Evolutionary conservation across 2,113 vertebrate genomes (phyloP).

Genomic region (Macquaria australasica): DNA sequence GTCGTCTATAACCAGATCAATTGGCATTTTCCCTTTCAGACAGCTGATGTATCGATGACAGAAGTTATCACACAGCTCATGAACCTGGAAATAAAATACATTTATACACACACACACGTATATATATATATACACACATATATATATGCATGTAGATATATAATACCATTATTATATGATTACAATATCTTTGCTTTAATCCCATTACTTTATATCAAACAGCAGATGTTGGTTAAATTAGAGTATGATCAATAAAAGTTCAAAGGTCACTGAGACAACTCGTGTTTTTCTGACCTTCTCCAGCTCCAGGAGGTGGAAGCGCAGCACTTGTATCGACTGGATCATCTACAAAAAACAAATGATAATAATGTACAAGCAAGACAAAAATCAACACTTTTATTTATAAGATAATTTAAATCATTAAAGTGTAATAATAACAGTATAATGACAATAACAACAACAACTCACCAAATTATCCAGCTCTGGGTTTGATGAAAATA

Average conservation of each 20-base stretch:
- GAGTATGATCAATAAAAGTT: neutral
- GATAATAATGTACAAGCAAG: neutral
- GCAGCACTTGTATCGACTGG: conserved; percentile 97
- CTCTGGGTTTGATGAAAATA: conserved; percentile 76
- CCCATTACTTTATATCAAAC: neutral
- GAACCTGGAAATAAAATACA: conserved; percentile 84
- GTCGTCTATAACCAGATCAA: conserved; percentile 96
- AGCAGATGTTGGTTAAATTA: neutral
- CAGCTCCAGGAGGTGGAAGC: conserved; percentile 98
- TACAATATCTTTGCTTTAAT: neutral
- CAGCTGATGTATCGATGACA: conserved; percentile 99
- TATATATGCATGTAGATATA: too few relatives aligned
- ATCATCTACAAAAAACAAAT: conserved; percentile 89
- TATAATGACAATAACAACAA: neutral
- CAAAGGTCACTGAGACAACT: neutral
- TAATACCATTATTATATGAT: neutral
- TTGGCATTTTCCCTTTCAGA: conserved; percentile 98
- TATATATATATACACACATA: too few relatives aligned
- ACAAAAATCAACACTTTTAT: neutral
- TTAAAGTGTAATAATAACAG: neutral
- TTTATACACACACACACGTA: neutral
- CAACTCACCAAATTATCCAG: conserved; percentile 79
- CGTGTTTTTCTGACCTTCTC: conserved; percentile 90
- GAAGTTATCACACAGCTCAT: conserved; percentile 99
- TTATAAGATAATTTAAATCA: neutral